Evolutionary conservation across 2,888 invertebrate genomes (phyloP), one percentile per base, ranked within the genome.

Genomic region (Cotesia congregata): DNA sequence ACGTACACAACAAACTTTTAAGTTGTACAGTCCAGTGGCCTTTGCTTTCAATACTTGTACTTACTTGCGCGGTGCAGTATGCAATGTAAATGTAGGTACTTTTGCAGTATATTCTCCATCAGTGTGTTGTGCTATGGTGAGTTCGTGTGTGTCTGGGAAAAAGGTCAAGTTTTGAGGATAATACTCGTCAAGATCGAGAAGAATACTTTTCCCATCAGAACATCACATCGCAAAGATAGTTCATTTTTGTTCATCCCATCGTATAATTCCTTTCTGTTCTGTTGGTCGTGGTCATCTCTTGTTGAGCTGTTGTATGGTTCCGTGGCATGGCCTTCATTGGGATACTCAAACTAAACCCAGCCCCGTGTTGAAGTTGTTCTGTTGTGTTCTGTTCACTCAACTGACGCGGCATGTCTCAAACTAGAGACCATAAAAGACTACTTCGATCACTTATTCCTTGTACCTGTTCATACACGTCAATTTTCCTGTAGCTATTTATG

Each of bases 401-500:
- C 64, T 71, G 15, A 71, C 40, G 70, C 70, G 50, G 61, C 39
- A 59, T 71, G 12, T 71, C 40, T 68, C 41, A 71, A 71, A 61
- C 71, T 20, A 38, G 6, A 60, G 61, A 30, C 61, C n/a, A n/a
- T 61, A 61, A 59, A 59, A 61, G 38, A 61, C 39, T 62, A 72
- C 15, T 74, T 60, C 40, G 60, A 69, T 74, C 40, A 67, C 30
- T 40, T 50, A 70, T 68, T 68, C 62, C 41, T 9, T 39, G 68
- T 74, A 62, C 68, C 62, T 67, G 68, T 41, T 74, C 74, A 61
- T 74, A 61, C 59, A 69, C 60, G 69, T 64, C 74, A 68, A 62
- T 74, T 74, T 74, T 69, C 74, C 74, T 30, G 40, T 68, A 40
- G 40, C 30, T 70, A 70, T 70, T 74, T 68, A 61, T 68, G 67